phyloP scores from a whole-genome alignment of 30 jellyfish, hydroid and myxozoan species.

The Rhopilema esculentum region DNA sequence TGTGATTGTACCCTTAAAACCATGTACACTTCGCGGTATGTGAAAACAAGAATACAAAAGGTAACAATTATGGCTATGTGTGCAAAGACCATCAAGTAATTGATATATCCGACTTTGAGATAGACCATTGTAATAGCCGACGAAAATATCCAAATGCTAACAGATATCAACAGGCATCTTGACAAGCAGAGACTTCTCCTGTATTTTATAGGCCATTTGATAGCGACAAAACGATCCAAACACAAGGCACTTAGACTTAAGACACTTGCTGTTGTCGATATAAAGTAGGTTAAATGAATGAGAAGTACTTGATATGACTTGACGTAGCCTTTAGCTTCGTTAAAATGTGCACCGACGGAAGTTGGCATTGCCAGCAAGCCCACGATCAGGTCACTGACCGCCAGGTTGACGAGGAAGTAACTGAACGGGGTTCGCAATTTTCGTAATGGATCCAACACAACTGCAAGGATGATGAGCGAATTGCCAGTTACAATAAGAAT shows the following conservation, averaged over 20 bases:
- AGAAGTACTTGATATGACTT: conserved; percentile 9
- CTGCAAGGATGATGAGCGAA: conserved; percentile 52
- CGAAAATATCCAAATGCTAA: conserved; percentile 69
- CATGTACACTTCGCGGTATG: conserved; percentile 42
- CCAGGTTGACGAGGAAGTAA: conserved; percentile 71
- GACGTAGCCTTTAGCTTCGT: conserved; percentile 59
- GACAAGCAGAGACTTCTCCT: conserved; percentile 32
- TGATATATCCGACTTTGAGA: conserved; percentile 38
- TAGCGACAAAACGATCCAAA: conserved; percentile 85
- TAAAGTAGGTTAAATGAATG: conserved; percentile 60
- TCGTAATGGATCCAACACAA: conserved; percentile 69
- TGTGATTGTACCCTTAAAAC: background rate
- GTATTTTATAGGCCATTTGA: conserved; percentile 77
- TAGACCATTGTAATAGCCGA: conserved; percentile 53
- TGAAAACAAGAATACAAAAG: conserved; percentile 41
- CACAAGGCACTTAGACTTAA: conserved; percentile 75
- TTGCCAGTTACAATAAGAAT: conserved; percentile 63
- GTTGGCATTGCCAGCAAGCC: conserved; percentile 76
- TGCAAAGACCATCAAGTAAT: conserved; percentile 73
- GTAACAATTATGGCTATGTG: conserved; percentile 68
- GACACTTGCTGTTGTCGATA: conserved; percentile 78
- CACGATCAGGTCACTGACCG: conserved; percentile 73
- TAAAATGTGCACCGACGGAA: conserved; percentile 49
- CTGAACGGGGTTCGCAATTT: conserved; percentile 80
- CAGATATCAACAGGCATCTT: conserved; percentile 54